These are phyloP conservation scores for Chinchilla lanigera DNA, from an alignment of 2,113 vertebrate genomes.

Conservation along the genomic window DNA sequence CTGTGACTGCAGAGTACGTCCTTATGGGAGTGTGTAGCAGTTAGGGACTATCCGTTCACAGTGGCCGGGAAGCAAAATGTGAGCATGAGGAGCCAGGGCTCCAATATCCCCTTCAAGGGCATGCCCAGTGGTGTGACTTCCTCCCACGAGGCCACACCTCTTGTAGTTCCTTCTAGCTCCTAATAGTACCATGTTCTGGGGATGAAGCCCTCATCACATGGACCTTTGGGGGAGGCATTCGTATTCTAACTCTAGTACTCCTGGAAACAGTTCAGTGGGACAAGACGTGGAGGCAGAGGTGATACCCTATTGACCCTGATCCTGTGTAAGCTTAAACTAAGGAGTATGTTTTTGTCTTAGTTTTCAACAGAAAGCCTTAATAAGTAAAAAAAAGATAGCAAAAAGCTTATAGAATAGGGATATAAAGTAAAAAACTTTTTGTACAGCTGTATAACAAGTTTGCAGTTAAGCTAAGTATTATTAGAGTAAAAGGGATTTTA, in stretches of 20 bases:
- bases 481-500: not conserved
- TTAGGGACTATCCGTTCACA: not conserved
- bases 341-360: not conserved
- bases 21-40: not conserved
- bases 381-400: not conserved
- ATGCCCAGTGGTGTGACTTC: not conserved
- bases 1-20: not conserved
- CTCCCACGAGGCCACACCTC: not conserved
- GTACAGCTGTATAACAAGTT: not conserved
- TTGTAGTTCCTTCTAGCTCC: not conserved
- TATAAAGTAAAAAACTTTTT: not conserved
- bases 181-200: not conserved
- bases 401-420: not conserved
- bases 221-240: not conserved
- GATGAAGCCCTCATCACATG: not conserved
- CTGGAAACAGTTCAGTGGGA: not conserved
- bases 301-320: not conserved
- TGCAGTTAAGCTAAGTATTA: not conserved
- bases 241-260: not conserved
- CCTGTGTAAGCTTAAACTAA: too few relatives aligned
- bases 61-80: not conserved
- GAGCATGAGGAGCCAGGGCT: not conserved
- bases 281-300: not conserved
- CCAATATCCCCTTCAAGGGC: not conserved
- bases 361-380: not conserved